Evolutionary conservation across 2,113 vertebrate species (phyloP).

Genomic region (Crotophaga sulcirostris): DNA sequence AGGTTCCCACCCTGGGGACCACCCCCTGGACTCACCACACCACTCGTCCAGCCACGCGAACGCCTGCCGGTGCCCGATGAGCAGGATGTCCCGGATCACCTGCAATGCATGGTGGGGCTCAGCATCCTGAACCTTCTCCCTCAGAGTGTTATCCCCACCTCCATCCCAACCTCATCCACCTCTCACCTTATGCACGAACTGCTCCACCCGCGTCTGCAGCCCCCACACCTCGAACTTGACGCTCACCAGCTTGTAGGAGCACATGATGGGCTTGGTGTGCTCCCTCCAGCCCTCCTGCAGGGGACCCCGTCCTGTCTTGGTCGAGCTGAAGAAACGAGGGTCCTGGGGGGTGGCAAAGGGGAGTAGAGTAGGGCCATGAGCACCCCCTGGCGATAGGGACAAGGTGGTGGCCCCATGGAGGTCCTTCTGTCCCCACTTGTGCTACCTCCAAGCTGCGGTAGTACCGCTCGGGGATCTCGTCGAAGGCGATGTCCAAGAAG

Average conservation of each 20-base stretch:
- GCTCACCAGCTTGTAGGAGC: slow-evolving; percentile 79
- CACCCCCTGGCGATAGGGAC: neutral
- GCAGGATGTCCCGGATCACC: slow-evolving; percentile 78
- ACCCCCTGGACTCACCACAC: slow-evolving; percentile 56
- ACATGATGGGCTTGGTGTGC: slow-evolving; percentile 74
- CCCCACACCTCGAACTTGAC: slow-evolving; percentile 83
- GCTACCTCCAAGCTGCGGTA: slow-evolving; percentile 76
- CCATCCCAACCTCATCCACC: too few species aligned
- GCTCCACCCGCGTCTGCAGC: slow-evolving; percentile 77
- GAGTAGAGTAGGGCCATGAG: neutral
- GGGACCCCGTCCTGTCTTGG: slow-evolving; percentile 74
- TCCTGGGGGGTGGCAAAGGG: slow-evolving; percentile 47
- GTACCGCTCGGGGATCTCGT: slow-evolving; percentile 78
- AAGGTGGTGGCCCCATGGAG: neutral
- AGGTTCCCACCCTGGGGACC: too few species aligned
- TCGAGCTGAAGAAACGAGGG: slow-evolving; percentile 71
- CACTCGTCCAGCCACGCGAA: slow-evolving; percentile 80
- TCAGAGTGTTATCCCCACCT: too few species aligned
- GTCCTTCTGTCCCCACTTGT: fast-evolving
- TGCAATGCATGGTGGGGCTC: neutral
- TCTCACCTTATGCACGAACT: slow-evolving; percentile 79
- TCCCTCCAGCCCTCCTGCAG: slow-evolving; percentile 76
- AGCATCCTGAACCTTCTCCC: neutral
- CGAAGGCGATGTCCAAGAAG: slow-evolving; percentile 76
- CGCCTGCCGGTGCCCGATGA: slow-evolving; percentile 78